These are phyloP conservation scores for Rhagophthalmus giganteus DNA, from an alignment of 2,888 invertebrate genomes.

Conservation along the genomic window DNA sequence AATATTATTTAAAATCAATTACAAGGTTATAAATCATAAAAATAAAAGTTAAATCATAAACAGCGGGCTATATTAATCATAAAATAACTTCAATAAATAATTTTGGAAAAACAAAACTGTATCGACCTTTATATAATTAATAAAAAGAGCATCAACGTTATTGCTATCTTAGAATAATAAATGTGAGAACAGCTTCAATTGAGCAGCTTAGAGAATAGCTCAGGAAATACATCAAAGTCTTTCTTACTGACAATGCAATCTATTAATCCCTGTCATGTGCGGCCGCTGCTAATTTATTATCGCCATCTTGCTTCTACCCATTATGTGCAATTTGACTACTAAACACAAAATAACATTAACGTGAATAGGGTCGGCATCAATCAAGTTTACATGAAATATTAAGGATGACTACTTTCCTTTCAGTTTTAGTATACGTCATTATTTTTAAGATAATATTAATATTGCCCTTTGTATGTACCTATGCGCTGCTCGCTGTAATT, in stretches of 20 bases:
- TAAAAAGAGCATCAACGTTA: conserved; percentile 30
- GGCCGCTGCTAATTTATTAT: conserved; percentile 54
- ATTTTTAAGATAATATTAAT: not conserved
- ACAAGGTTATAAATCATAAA: conserved; percentile 10
- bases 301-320: conserved; percentile 40
- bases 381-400: conserved; percentile 48
- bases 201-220: conserved; percentile 49
- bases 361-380: conserved; percentile 47
- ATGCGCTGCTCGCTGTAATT: too few relatives aligned
- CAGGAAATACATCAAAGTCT: conserved; percentile 54
- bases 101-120: too few relatives aligned
- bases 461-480: not conserved
- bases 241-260: conserved; percentile 54
- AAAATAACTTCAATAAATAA: too few relatives aligned
- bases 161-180: conserved; percentile 47
- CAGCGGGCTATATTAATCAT: not conserved
- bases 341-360: conserved; percentile 49
- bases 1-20: too few relatives aligned
- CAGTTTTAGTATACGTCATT: not conserved
- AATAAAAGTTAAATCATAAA: not conserved
- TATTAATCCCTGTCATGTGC: conserved; percentile 54
- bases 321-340: conserved; percentile 43
- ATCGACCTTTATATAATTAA: conserved; percentile 21
- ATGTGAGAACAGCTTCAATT: conserved; percentile 54
- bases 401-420: conserved; percentile 33